Percentiles rank a stretch among this genome's conserved stretches.
Conservation (phyloP, 2,113 vertebrate genomes). For the Cryptotis parvus region DNA sequence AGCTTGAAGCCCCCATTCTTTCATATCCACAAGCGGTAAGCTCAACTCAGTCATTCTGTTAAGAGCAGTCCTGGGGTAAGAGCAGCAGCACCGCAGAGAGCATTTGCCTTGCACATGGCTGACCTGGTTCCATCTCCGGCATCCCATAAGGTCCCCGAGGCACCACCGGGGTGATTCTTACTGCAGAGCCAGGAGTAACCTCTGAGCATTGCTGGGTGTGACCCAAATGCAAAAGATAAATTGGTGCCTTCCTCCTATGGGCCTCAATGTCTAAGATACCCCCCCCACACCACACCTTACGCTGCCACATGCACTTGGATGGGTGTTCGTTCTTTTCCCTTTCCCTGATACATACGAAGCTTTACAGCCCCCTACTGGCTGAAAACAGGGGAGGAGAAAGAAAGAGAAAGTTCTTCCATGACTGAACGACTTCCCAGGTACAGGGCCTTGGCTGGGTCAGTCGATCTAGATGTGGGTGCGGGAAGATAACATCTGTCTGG, state of each 20-base stretch:
- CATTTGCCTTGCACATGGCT: too few relatives aligned
- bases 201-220: too few relatives aligned
- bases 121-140: too few relatives aligned
- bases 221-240: too few relatives aligned
- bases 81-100: too few relatives aligned
- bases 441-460: not conserved
- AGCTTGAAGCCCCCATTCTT: constrained; percentile 23
- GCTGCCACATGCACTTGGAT: not conserved
- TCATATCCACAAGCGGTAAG: not conserved
- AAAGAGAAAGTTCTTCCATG: not conserved
- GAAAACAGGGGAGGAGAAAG: not conserved
- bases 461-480: too few relatives aligned
- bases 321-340: not conserved
- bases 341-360: constrained; percentile 20
- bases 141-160: too few relatives aligned
- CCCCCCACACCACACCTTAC: not conserved
- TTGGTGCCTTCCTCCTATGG: too few relatives aligned
- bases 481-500: not conserved
- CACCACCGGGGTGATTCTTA: too few relatives aligned
- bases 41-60: not conserved
- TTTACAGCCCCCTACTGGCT: not conserved
- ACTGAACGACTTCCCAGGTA: not conserved
- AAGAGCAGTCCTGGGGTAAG: not conserved
- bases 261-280: too few relatives aligned
- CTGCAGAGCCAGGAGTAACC: too few relatives aligned